A percentile compares a stretch with the other conserved stretches of the same genome.
Evolutionary conservation across 2,888 invertebrate species (phyloP).

Genomic region (Cheilosia urbana): DNA sequence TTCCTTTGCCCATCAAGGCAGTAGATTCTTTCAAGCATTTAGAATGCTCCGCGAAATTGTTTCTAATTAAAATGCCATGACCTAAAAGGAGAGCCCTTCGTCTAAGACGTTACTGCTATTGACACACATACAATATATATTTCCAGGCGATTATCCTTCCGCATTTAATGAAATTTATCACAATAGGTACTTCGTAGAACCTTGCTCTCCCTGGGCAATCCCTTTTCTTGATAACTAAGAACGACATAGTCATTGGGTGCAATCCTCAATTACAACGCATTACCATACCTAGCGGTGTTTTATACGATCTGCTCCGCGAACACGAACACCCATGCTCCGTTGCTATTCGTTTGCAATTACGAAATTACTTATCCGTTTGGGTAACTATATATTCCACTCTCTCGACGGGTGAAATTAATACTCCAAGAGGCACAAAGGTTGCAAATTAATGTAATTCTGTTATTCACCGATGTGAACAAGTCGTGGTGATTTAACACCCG

Average conservation of each 20-base stretch:
- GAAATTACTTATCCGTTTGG: conserved; percentile 25
- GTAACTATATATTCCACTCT: neutral
- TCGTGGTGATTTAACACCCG: neutral
- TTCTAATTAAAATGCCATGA: conserved; percentile 4
- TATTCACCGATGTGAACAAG: conserved; percentile 13
- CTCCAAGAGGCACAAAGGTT: neutral
- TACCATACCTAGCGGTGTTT: neutral
- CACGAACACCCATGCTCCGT: neutral
- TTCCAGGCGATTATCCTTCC: conserved; percentile 2
- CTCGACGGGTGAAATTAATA: neutral
- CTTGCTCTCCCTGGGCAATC: neutral
- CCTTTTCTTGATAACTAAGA: conserved; percentile 43
- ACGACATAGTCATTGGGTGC: conserved; percentile 35
- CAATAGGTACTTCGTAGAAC: neutral
- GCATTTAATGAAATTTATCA: conserved; percentile 13
- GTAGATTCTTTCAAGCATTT: neutral
- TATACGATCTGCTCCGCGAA: conserved; percentile 9
- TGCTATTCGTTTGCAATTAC: conserved; percentile 37
- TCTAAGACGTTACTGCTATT: neutral
- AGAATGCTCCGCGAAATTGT: neutral
- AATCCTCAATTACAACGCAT: conserved; percentile 37
- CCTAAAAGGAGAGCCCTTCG: neutral
- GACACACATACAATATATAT: neutral
- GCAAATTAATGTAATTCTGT: conserved; percentile 16
- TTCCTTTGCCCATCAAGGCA: no score